Conservation (phyloP, 2,113 vertebrate species). For the Tychaedon coryphoeus region DNA sequence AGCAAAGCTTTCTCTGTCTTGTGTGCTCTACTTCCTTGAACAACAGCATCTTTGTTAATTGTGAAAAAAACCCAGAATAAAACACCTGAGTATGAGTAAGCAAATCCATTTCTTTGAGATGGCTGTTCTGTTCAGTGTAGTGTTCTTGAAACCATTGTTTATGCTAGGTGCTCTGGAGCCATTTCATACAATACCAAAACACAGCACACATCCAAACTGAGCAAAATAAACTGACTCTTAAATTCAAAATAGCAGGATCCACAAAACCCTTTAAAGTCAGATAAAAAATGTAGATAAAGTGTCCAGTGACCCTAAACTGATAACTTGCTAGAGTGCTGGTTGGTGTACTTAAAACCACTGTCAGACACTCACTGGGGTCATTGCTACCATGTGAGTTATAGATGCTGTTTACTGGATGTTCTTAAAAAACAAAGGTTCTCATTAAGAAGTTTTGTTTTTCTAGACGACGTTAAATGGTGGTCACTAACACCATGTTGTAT, state of each 20-base stretch:
- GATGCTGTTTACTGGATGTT: background rate
- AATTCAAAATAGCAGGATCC: background rate
- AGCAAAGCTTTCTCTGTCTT: background rate
- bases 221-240: background rate
- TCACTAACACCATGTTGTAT: background rate
- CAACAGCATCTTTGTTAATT: background rate
- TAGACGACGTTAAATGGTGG: background rate
- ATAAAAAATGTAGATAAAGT: background rate
- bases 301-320: background rate
- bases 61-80: background rate
- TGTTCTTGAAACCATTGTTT: background rate
- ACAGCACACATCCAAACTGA: background rate
- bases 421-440: background rate
- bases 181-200: background rate
- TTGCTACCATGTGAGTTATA: background rate
- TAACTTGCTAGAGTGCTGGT: background rate
- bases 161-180: background rate
- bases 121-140: background rate
- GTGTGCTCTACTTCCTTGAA: background rate
- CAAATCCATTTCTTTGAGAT: background rate
- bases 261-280: background rate
- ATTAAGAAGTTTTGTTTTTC: background rate
- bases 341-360: background rate
- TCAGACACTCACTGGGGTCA: background rate
- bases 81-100: background rate